Percentiles rank a stretch among this genome's conserved stretches.
These are phyloP conservation scores for Amphibalanus amphitrite DNA, from an alignment of 1,140 invertebrate genomes.

Conservation along the genomic window DNA sequence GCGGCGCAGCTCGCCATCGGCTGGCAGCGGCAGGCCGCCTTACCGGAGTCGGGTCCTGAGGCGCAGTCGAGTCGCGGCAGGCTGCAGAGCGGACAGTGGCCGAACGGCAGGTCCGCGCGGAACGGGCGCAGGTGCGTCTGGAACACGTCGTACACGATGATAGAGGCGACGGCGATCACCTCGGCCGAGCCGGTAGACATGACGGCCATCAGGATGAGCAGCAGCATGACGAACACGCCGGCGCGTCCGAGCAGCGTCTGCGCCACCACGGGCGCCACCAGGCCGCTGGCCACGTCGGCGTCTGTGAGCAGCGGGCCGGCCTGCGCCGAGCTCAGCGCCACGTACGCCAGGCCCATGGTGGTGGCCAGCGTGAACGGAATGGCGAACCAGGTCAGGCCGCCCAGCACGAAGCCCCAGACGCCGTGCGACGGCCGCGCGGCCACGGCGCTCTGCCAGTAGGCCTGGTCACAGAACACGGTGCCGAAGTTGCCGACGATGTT, in stretches of 20 bases:
- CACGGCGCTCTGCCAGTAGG: conserved; percentile 27
- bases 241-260: conserved; percentile 22
- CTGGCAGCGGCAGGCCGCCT: too few relatives aligned
- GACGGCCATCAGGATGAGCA: conserved; percentile 27
- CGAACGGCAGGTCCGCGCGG: not conserved
- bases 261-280: conserved; percentile 25
- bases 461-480: conserved; percentile 29
- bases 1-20: too few relatives aligned
- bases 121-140: conserved; percentile 16
- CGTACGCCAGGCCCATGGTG: conserved; percentile 27
- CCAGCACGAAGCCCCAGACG: conserved; percentile 26
- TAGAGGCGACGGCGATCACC: conserved; percentile 28
- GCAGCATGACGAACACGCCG: conserved; percentile 22
- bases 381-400: conserved; percentile 28
- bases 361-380: conserved; percentile 28
- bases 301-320: conserved; percentile 18
- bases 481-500: conserved; percentile 25
- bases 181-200: conserved; percentile 28
- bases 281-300: conserved; percentile 20
- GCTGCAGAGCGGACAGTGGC: not conserved
- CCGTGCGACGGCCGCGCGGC: conserved; percentile 25
- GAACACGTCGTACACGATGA: conserved; percentile 30
- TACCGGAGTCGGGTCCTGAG: too few relatives aligned
- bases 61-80: too few relatives aligned
- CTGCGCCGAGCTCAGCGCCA: conserved; percentile 21